phyloP scores from a whole-genome alignment of 2,113 vertebrate genomes.

The Taxidea taxus region DNA sequence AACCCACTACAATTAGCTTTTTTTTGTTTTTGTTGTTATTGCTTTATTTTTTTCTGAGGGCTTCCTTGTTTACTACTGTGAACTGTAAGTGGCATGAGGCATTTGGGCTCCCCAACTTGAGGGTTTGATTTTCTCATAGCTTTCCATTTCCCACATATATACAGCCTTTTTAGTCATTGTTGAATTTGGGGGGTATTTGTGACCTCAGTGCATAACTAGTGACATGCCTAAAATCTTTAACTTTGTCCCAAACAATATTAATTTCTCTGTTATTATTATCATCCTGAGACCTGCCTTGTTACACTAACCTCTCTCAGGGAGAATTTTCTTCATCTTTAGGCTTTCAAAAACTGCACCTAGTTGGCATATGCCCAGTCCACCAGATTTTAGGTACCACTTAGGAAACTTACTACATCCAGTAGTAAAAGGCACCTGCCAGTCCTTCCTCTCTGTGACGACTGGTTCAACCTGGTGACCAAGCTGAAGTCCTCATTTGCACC shows the following conservation, averaged over 20 bases:
- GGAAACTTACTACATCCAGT: neutral
- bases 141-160: neutral
- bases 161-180: neutral
- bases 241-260: neutral
- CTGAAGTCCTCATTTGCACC: neutral
- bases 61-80: neutral
- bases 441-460: neutral
- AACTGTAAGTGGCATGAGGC: neutral
- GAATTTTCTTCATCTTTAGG: neutral
- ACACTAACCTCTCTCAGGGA: neutral
- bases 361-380: neutral
- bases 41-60: neutral
- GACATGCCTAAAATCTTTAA: neutral
- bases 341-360: neutral
- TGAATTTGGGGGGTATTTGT: neutral
- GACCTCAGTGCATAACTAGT: neutral
- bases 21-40: neutral
- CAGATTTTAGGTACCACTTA: neutral
- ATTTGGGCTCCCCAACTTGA: neutral
- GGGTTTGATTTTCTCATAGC: neutral
- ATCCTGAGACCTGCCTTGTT: neutral
- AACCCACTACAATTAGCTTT: neutral
- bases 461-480: neutral
- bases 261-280: neutral
- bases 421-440: neutral